Base-by-base conservation (phyloP, 1,140 invertebrate genomes). In the Nixonia krombeini region DNA sequence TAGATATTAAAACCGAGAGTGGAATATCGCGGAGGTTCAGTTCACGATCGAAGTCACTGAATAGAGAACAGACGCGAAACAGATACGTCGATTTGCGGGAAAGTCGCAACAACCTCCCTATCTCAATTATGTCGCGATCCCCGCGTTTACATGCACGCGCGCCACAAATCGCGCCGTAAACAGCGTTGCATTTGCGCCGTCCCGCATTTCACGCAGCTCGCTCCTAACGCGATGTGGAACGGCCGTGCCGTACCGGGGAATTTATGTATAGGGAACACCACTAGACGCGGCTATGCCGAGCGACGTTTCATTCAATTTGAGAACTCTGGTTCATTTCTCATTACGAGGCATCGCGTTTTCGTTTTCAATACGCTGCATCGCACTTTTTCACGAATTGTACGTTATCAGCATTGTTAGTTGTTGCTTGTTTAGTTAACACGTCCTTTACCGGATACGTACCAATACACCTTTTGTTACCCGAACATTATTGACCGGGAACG, bases 201-300 rank as follows among this genome's bases (percentile, higher is more conserved):
- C 33, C 37, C 44, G 62, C 56, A 71, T 66, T 71, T 66, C 57
- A 62, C 38, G 45, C 52, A 40, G 31, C 13, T 53, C 37, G 37
- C 47, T 37, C 51, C 44, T 45, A 57, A 58, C 53, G 47, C 49
- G 66, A 58, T 58, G 50, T 41, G 58, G 44, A 53, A 59, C 46
- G 35, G 50, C 50, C 29, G 38, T 33, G 40, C n/a, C n/a, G n/a
- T n/a, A n/a, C n/a, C 26, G 8, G 52, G 18, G 37, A 64, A 64
- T 64, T 64, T 52, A 64, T 64, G 51, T 52, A 41, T 52, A 9
- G 37, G 10, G 23, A 63, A 56, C 41, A n/a, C n/a, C n/a, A n/a
- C n/a, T n/a, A n/a, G n/a, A n/a, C n/a, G n/a, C n/a, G n/a, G n/a
- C n/a, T n/a, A n/a, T n/a, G n/a, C n/a, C n/a, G n/a, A n/a, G n/a